Conservation (phyloP, 1,140 invertebrate species). For the Drosophila sp. region DNA sequence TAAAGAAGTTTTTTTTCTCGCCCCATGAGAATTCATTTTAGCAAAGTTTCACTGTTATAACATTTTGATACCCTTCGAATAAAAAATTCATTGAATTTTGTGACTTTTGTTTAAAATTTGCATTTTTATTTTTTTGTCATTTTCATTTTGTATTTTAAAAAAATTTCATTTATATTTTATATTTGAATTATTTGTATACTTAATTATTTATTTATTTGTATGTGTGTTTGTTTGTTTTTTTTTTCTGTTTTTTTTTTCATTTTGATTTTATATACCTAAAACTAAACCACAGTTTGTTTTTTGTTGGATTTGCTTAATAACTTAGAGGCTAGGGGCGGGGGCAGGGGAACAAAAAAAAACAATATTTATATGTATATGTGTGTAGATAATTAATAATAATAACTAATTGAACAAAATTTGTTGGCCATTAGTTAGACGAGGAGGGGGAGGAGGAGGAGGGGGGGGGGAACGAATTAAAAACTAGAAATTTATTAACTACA, state of each 20-base stretch:
- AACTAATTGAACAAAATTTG: constrained; percentile 21
- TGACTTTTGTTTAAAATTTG: neutral
- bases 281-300: constrained; percentile 82
- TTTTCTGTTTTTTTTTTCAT: constrained; percentile 42
- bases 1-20: no score
- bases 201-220: constrained; percentile 16
- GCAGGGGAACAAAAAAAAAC: constrained; percentile 36
- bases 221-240: constrained; percentile 34
- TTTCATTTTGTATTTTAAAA: constrained; percentile 8
- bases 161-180: constrained; percentile 2
- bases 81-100: neutral
- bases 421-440: constrained; percentile 20
- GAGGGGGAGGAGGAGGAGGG: neutral
- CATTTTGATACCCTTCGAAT: neutral
- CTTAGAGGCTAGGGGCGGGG: constrained; percentile 32
- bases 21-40: no score
- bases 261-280: constrained; percentile 52
- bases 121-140: constrained; percentile 10
- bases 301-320: constrained; percentile 49
- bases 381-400: constrained; percentile 23
- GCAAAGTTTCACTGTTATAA: no score
- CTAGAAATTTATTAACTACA: constrained; percentile 51
- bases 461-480: constrained; percentile 3
- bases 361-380: constrained; percentile 31
- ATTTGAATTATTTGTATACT: constrained; percentile 23